Base-by-base conservation (phyloP, 1,140 invertebrate species). In the Aphelinus atriplicis region DNA sequence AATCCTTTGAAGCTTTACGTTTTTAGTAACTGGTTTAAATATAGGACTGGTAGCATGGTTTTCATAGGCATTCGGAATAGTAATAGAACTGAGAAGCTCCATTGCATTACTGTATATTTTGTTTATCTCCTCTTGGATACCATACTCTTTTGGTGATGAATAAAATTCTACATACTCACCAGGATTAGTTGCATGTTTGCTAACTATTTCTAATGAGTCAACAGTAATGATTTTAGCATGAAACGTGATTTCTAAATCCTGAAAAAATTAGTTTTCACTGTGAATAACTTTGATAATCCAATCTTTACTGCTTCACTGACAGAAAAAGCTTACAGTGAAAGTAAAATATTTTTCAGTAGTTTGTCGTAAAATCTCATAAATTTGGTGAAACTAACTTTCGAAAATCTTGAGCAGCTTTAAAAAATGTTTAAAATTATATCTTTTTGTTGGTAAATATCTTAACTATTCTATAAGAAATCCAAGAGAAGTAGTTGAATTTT, bases 211-310 rank as follows among this genome's bases (percentile, higher is more conserved):
- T n/a, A 91, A 81, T 75, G 93, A 90, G 55, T 91, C 87, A 2
- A 93, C 90, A 0, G 94, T 95, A 1, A 92, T 90, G 46, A 96
- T 93, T 76, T 91, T 92, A 2, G 91, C 88, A 62, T 92, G 90
- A 82, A 93, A 93, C 3, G 92, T 93, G 1, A 84, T 88, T 86
- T 98, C 96, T n/a, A 98, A 86, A 7, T 88, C 84, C 76, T 86
- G 6, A 5, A 81, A 80, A 58, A 48, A 5, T 55, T 2, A 72
- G 58, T 3, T 65, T 58, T 9, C 70, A 55, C 26, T 26, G 26
- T 26, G 26, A 26, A 26, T 26, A 26, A 26, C 26, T 26, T 26
- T 26, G 26, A 26, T 26, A 26, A 26, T 26, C 26, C 26, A 26
- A 26, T 26, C 26, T 26, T 26, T 26, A 26, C 26, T 26, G 26